phyloP scores from a whole-genome alignment of 2,888 invertebrate species.

The Cosmia trapezina region DNA sequence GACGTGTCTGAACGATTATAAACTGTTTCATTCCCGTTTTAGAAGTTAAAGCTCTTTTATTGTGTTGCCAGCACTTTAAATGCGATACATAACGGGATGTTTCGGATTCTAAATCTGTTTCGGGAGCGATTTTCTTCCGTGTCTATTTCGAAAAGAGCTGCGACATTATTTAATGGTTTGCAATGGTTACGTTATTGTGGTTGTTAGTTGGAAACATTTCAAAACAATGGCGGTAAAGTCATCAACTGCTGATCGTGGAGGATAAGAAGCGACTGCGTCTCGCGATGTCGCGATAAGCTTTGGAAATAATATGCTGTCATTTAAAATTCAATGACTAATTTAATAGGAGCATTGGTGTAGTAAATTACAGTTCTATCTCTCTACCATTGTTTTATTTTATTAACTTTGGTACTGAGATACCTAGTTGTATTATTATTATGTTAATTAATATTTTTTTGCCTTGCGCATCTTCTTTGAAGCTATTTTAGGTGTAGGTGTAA shows the following conservation, averaged over 20 bases:
- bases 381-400: constrained; percentile 28
- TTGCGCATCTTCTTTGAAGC: constrained; percentile 2
- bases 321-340: constrained; percentile 39
- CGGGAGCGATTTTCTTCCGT: constrained; percentile 54
- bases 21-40: constrained; percentile 76
- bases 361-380: constrained; percentile 28
- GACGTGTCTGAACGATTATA: constrained; percentile 67
- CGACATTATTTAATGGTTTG: constrained; percentile 57
- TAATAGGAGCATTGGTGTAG: constrained; percentile 32
- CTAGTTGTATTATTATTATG: constrained; percentile 6
- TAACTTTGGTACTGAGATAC: constrained; percentile 2
- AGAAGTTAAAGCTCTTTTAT: constrained; percentile 78
- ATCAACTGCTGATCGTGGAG: constrained; percentile 49
- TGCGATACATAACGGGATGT: constrained; percentile 44
- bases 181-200: constrained; percentile 44
- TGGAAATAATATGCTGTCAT: constrained; percentile 32
- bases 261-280: constrained; percentile 44
- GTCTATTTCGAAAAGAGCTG: constrained; percentile 53
- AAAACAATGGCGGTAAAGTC: constrained; percentile 63
- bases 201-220: constrained; percentile 58
- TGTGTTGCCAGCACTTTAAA: constrained; percentile 63
- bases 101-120: constrained; percentile 49
- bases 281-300: constrained; percentile 47
- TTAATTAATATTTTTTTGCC: constrained; percentile 19
- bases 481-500: constrained; percentile 26